Percentiles rank a stretch among this genome's conserved stretches.
phyloP scores from a whole-genome alignment of 2,797 vertebrate species.

The Gallinago solitaria region DNA sequence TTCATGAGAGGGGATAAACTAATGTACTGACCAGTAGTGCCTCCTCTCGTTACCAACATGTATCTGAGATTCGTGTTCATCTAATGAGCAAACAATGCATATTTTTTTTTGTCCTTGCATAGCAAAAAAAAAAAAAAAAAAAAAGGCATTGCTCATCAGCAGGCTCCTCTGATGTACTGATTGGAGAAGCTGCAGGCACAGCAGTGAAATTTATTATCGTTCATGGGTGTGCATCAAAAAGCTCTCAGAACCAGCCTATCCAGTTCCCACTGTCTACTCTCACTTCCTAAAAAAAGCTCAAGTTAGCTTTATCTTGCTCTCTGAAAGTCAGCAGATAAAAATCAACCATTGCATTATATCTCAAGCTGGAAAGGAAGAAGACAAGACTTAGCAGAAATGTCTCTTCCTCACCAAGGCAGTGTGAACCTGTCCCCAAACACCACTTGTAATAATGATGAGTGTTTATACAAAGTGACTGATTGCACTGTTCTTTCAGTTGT shows the following conservation, averaged over 20 bases:
- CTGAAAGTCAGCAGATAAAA: slow-evolving; percentile 3
- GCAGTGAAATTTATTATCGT: background rate
- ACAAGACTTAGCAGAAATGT: background rate
- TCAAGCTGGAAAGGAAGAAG: background rate
- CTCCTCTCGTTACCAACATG: background rate
- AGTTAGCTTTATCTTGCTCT: background rate
- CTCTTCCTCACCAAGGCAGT: background rate
- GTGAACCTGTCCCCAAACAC: slow-evolving; percentile 1
- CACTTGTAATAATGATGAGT: background rate
- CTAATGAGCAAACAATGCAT: background rate
- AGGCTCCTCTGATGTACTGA: background rate
- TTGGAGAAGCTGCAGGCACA: background rate
- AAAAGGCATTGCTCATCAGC: background rate
- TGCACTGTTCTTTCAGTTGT: slow-evolving; percentile 33
- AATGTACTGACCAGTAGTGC: background rate
- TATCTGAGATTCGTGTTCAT: background rate
- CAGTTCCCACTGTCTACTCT: background rate
- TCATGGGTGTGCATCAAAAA: background rate
- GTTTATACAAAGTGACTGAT: slow-evolving; percentile 51
- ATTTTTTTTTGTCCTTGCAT: background rate
- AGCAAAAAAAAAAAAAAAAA: background rate
- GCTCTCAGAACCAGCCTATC: background rate
- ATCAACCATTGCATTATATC: background rate
- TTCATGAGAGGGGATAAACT: background rate
- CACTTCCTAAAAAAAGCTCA: background rate